Conservation (phyloP, 2,888 invertebrate species). For the Sinopyrophorus schimmeli region DNA sequence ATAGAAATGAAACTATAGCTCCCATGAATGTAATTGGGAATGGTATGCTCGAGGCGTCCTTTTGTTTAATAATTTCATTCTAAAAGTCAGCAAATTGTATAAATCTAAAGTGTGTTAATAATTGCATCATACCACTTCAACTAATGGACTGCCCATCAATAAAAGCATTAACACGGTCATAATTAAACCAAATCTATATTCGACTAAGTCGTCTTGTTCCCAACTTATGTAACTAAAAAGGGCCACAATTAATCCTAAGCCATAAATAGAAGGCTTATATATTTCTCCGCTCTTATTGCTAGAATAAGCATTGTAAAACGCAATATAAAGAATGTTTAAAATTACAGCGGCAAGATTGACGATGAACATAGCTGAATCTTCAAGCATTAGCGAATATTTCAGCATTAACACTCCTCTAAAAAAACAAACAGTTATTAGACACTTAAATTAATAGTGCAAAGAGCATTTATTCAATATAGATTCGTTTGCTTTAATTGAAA, state of each 20-base stretch:
- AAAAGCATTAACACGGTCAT: conserved; percentile 69
- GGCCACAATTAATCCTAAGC: conserved; percentile 61
- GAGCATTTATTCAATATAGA: too few relatives aligned
- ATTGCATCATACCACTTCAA: conserved; percentile 65
- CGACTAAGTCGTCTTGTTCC: conserved; percentile 67
- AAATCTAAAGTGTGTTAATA: background rate
- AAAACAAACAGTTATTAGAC: too few relatives aligned
- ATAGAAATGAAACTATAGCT: conserved; percentile 74
- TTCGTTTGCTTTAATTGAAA: too few relatives aligned
- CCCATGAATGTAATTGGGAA: conserved; percentile 86
- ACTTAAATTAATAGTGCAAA: too few relatives aligned
- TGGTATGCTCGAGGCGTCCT: conserved; percentile 84
- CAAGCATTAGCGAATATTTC: conserved; percentile 73
- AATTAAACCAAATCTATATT: conserved; percentile 71
- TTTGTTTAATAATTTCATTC: conserved; percentile 76
- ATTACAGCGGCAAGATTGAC: conserved; percentile 76
- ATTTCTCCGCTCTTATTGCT: conserved; percentile 57
- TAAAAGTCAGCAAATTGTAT: conserved; percentile 45
- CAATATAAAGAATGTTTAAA: conserved; percentile 68
- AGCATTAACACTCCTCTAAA: conserved; percentile 74
- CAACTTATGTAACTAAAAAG: conserved; percentile 67
- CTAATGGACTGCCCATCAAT: conserved; percentile 71
- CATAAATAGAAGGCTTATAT: conserved; percentile 62
- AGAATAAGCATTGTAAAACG: conserved; percentile 69
- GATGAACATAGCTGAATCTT: conserved; percentile 75